Evolutionary conservation across 2,888 invertebrate genomes (phyloP), one percentile per base, ranked within the genome.

Genomic region (Thera britannica): DNA sequence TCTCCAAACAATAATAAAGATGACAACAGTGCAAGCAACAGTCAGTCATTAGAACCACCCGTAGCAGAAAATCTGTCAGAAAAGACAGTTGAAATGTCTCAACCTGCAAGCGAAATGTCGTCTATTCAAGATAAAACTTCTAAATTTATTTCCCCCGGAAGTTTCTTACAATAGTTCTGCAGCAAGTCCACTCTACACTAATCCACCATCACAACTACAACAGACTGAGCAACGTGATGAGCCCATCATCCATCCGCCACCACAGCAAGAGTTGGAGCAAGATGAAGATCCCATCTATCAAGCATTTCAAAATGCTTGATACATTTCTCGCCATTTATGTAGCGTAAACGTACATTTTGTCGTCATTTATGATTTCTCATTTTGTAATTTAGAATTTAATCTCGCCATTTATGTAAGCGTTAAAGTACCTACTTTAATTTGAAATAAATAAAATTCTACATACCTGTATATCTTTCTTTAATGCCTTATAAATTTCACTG

Each of bases 21-120:
- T 68, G 68, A 68, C 68, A 68, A 68, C 68, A 68, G 68, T 68
- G 68, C 68, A 68, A 68, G 68, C 68, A 68, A 68, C 68, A 68
- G 68, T 68, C 68, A 68, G 68, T 68, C 68, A 68, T 68, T 68
- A 68, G 68, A 68, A 64, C 63, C 63, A 68, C 68, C 68, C 64
- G 68, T 68, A 65, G 65, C 68, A 68, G 68, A 68, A 64, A 64
- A 64, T 64, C 64, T 64, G 58, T 64, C 58, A 66, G 57, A 61
- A 64, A 64, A 64, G 64, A 64, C 64, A 64, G 65, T 65, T 65
- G 65, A 65, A 65, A 65, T 65, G 65, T 65, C 65, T 60, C 56
- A 65, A 65, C 59, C 65, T 59, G 65, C 59, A 65, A 60, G 65
- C 23, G 23, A 23, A 23, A 23, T 23, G 23, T 23, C 23, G 23